Base-by-base conservation (phyloP, 2,888 invertebrate species). In the Microplitis deprimator region DNA sequence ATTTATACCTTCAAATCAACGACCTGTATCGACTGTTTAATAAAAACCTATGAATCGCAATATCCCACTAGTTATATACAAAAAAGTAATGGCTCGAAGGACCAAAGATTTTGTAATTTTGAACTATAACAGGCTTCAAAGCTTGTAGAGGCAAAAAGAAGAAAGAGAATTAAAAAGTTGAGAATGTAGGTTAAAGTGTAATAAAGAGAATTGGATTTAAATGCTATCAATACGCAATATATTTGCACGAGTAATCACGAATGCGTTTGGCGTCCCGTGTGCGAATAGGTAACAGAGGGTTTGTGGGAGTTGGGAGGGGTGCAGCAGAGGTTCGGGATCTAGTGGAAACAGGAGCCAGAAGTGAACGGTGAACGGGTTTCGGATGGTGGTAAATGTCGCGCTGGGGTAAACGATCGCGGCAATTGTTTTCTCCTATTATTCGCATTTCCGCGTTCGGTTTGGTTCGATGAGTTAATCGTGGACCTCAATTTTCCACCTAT, bases 341-440 rank as follows among this genome's bases (percentile, higher is more conserved):
- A 13, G 50, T 13, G 50, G 50, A 50, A 50, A 13, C 50, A 50
- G 50, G 50, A 50, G 50, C 13, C 50, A 50, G 13, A 3, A 50
- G 50, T 50, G 13, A 50, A 50, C 50, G 50, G 50, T 50, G 29
- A 29, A 29, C 29, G 29, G 29, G 29, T 29, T 29, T 29, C 29
- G 29, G 65, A 65, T 67, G 68, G 65, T 74, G 20, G 61, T 74
- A 68, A 68, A 17, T 40, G 61, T 7, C 38, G 39, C 39, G 72
- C 72, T 61, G 68, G 17, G 76, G 82, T 83, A 84, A 83, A 83
- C 83, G 84, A 85, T 85, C 83, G 83, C 83, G 84, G 82, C 85
- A 83, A 87, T 87, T 87, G 87, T 87, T 71, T 77, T 75, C 74
- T 39, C 77, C 73, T 62, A 73, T 77, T 81, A 75, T 79, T 72